Percentiles rank a stretch among this genome's conserved stretches.
Conservation (phyloP, 2,888 invertebrate species). For the Eurytoma adleriae region DNA sequence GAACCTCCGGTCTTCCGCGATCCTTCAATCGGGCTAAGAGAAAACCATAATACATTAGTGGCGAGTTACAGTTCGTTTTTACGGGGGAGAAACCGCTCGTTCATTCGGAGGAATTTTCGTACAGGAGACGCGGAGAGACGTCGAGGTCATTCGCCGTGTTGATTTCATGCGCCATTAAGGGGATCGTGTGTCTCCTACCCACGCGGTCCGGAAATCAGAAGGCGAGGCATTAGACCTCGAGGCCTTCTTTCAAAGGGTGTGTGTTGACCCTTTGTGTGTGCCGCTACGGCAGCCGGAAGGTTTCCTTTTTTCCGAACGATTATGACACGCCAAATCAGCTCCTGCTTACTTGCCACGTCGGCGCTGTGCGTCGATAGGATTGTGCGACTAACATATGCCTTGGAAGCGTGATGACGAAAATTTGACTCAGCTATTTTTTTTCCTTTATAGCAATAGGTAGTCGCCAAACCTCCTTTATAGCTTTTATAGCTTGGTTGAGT, state of each 20-base stretch:
- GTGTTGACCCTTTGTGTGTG: conserved; percentile 22
- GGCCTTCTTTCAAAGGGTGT: conserved; percentile 39
- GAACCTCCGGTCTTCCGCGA: not conserved
- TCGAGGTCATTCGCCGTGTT: conserved; percentile 18
- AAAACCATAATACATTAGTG: conserved; percentile 33
- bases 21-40: conserved; percentile 30
- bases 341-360: not conserved
- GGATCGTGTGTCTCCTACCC: conserved; percentile 66
- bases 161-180: conserved; percentile 70
- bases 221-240: conserved; percentile 60
- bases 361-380: conserved; percentile 3
- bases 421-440: conserved; percentile 41
- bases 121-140: not conserved
- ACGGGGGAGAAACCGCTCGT: conserved; percentile 5
- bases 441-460: not conserved
- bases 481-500: not conserved
- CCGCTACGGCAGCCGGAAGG: conserved; percentile 9
- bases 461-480: too few relatives aligned
- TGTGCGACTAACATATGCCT: conserved; percentile 4
- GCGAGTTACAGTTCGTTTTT: conserved; percentile 13
- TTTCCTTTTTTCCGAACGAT: conserved; percentile 36
- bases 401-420: conserved; percentile 21
- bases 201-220: conserved; percentile 67
- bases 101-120: not conserved
- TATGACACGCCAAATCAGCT: conserved; percentile 28